These are phyloP conservation scores for Pangasius macronema DNA, from an alignment of 2,797 vertebrate species.

Conservation along the genomic window DNA sequence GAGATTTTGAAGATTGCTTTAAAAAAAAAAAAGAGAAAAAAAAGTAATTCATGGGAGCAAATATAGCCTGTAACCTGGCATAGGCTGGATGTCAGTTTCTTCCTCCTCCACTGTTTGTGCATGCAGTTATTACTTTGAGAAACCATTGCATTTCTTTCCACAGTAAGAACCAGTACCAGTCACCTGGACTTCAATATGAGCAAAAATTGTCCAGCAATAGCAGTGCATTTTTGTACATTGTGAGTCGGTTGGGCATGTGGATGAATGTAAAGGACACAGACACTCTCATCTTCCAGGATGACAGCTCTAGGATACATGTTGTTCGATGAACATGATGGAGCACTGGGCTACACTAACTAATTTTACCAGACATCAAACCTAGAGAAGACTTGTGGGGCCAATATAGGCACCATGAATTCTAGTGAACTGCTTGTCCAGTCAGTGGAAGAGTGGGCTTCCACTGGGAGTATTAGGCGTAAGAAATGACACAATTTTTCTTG, in stretches of 20 bases:
- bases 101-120: not conserved
- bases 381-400: not conserved
- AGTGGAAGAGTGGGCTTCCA: not conserved
- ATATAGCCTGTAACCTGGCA: conserved; percentile 16
- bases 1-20: conserved; percentile 26
- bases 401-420: not conserved
- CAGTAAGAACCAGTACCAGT: not conserved
- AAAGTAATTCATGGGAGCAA: conserved; percentile 16
- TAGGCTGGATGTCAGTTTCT: conserved; percentile 25
- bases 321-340: not conserved
- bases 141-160: not conserved
- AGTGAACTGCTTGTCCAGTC: not conserved
- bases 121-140: not conserved
- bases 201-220: not conserved
- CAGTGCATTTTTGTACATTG: not conserved
- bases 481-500: not conserved
- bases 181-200: not conserved
- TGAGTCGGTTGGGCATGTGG: not conserved
- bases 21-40: not conserved
- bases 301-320: not conserved
- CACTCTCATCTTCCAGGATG: not conserved
- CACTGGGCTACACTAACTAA: not conserved
- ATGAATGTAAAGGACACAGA: not conserved
- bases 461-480: not conserved
- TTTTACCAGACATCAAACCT: not conserved